Conservation (phyloP, 2,888 invertebrate genomes). For the Ceraclea dissimilis region DNA sequence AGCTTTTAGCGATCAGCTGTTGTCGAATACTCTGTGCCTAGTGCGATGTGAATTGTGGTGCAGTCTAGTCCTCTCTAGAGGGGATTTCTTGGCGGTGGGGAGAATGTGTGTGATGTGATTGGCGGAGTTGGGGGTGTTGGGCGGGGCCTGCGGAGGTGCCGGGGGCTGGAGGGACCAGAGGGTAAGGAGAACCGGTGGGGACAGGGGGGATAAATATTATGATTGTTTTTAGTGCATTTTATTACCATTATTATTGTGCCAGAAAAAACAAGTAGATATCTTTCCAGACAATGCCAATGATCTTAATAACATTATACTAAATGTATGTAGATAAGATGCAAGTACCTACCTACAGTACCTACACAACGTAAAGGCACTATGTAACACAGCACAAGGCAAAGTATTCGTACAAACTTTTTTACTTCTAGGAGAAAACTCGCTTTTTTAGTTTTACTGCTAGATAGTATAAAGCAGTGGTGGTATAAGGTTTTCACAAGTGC, state of each 20-base stretch:
- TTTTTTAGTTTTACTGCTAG: too few species aligned
- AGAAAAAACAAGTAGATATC: background rate
- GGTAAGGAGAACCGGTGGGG: slow-evolving; percentile 5
- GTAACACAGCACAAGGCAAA: too few species aligned
- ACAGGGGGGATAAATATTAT: slow-evolving; percentile 18
- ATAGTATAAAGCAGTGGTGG: too few species aligned
- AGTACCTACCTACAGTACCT: too few species aligned
- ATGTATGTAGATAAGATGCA: background rate
- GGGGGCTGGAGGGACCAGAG: slow-evolving; percentile 7
- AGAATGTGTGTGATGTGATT: slow-evolving; percentile 1
- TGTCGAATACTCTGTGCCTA: slow-evolving; percentile 11
- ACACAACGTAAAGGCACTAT: too few species aligned
- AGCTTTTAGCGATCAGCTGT: slow-evolving; percentile 11
- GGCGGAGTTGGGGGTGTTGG: slow-evolving; percentile 9
- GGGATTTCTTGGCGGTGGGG: slow-evolving; percentile 13
- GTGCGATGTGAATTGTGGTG: slow-evolving; percentile 5
- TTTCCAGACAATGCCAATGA: slow-evolving; percentile 1
- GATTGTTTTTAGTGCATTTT: slow-evolving; percentile 20
- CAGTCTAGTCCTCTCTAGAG: slow-evolving; percentile 4
- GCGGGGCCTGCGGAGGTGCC: slow-evolving; percentile 9
- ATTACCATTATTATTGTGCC: slow-evolving; percentile 1
- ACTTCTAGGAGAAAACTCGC: too few species aligned
- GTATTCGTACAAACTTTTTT: too few species aligned
- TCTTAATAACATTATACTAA: background rate
- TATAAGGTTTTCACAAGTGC: too few species aligned